Evolutionary conservation across 2,797 vertebrate species (phyloP).

Genomic region (Emys orbicularis): DNA sequence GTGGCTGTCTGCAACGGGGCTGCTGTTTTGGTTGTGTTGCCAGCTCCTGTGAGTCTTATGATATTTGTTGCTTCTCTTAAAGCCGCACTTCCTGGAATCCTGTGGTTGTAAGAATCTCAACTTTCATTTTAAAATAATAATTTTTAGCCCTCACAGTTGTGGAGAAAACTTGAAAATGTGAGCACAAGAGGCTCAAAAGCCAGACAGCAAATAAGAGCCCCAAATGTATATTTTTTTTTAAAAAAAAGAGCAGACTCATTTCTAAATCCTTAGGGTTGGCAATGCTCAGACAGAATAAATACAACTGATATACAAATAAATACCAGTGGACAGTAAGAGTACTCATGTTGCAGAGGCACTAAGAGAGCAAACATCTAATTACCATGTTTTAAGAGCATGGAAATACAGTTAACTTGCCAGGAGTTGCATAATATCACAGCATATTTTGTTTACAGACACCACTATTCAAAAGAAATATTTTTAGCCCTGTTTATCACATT

Average conservation of each 20-base stretch:
- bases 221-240: background rate
- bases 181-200: background rate
- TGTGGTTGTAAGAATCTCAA: background rate
- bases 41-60: background rate
- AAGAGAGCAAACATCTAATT: constrained; percentile 26
- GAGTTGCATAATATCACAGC: background rate
- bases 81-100: background rate
- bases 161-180: background rate
- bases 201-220: background rate
- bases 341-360: constrained; percentile 8
- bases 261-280: background rate
- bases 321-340: constrained; percentile 1
- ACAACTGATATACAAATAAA: background rate
- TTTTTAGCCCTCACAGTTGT: background rate
- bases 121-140: background rate
- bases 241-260: background rate
- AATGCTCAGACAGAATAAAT: background rate
- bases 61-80: background rate
- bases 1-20: background rate
- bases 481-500: background rate
- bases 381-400: background rate
- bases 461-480: constrained; percentile 18
- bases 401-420: constrained; percentile 23
- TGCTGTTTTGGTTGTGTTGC: background rate
- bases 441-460: constrained; percentile 37